Base-by-base conservation (phyloP, 92 coral and sea anemone genomes). In the Heteractis magnifica region DNA sequence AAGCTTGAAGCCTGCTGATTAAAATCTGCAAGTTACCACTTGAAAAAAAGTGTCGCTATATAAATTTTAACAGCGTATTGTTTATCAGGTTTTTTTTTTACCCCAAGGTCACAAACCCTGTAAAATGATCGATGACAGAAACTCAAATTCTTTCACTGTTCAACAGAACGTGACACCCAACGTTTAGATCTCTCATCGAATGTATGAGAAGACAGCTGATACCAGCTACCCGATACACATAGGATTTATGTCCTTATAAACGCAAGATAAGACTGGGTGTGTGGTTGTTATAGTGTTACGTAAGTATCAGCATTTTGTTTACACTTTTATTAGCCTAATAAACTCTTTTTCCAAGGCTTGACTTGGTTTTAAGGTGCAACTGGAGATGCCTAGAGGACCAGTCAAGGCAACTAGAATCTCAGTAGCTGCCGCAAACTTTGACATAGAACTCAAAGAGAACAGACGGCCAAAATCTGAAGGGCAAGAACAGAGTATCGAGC, bases 201-300 rank as follows among this genome's bases (percentile, higher is more conserved):
- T 55, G 18, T 11, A 10, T 58, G 21, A 78, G 81, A 55, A 70
- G 81, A 65, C 52, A 78, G 16, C 52, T 10, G 81, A 78, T 78
- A 44, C 71, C 72, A 26, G 34, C 14, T 70, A n/a, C 16, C 16
- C 16, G n/a, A 12, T 58, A 58, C 64, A 12, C 16, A n/a, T 58
- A 14, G 16, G 16, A 58, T 58, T 58, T 16, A 64, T 64, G 20
- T 64, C 71, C 52, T 23, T 0, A 16, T 78, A 34, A 68, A 79
- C 9, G 60, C 82, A 79, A 79, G 82, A 52, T 41, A 34, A 34
- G 44, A 34, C 44, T 34, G 44, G 44, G 44, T 34, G 44, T 34
- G 44, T 34, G 26, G 26, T 26, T 26, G 44, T 26, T 79, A 6
- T 72, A 51, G 51, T 58, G 72, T 44, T 53, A 56, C 49, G 21